Conservation (phyloP, 2,113 vertebrate species). For the Mionectes macconnelli region DNA sequence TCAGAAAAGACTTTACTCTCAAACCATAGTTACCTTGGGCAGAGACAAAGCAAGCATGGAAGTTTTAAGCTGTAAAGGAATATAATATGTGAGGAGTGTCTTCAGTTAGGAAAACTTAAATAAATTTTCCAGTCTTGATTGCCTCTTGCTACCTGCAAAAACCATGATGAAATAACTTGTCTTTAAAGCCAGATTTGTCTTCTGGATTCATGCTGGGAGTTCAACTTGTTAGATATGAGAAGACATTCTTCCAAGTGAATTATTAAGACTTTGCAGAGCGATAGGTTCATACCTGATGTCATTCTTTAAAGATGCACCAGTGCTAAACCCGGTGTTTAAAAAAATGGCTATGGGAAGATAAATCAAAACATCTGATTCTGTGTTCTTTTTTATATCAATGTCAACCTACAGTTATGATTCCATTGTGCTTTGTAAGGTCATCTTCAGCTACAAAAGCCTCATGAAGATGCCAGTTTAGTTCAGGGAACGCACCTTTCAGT, state of each 20-base stretch:
- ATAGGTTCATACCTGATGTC: background rate
- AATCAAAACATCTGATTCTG: background rate
- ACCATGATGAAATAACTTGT: background rate
- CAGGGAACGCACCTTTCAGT: background rate
- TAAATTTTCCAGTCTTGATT: background rate
- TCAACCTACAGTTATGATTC: background rate
- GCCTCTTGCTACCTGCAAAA: background rate
- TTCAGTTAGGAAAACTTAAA: background rate
- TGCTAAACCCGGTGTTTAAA: background rate
- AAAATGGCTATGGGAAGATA: background rate
- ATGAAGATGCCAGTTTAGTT: background rate
- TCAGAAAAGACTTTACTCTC: background rate
- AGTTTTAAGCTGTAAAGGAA: background rate
- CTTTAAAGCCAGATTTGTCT: slow-evolving; percentile 1
- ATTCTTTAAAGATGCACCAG: background rate
- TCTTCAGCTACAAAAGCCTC: background rate
- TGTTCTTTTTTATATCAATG: background rate
- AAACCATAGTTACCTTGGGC: background rate
- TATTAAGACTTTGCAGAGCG: background rate
- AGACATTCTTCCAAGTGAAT: background rate
- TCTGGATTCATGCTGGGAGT: background rate
- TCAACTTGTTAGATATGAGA: background rate
- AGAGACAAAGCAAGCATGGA: background rate
- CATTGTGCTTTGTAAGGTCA: background rate
- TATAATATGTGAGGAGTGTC: background rate